Evolutionary conservation across 1,140 invertebrate genomes (phyloP).

Genomic region (Bombus cullumanus): DNA sequence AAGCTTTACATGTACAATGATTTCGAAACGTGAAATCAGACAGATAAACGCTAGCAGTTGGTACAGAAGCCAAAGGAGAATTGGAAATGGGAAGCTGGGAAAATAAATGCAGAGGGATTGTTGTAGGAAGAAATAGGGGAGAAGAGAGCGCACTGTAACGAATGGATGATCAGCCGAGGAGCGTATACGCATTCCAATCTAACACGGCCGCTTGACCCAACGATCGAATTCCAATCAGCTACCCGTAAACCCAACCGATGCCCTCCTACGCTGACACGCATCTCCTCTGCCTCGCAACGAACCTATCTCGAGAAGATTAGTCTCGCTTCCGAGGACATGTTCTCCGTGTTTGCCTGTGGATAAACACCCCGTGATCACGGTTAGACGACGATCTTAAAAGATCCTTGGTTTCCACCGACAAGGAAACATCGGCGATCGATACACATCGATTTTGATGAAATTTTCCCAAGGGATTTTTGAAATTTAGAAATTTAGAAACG

Average conservation of each 20-base stretch:
- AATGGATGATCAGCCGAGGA: conserved; percentile 56
- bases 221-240: conserved; percentile 75
- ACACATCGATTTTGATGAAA: neutral
- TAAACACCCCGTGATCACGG: conserved; percentile 17
- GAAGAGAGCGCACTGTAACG: conserved; percentile 38
- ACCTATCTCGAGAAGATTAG: conserved; percentile 61
- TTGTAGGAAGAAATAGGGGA: neutral
- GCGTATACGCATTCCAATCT: conserved; percentile 68
- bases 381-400: neutral
- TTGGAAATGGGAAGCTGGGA: neutral
- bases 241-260: conserved; percentile 47
- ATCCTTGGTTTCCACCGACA: neutral
- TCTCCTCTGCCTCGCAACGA: neutral
- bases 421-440: neutral
- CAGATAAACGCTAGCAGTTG: too few relatives aligned
- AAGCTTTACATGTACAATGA: too few relatives aligned
- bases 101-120: neutral
- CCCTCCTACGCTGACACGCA: conserved; percentile 20
- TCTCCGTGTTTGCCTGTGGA: conserved; percentile 17
- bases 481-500: neutral
- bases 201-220: conserved; percentile 67
- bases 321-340: conserved; percentile 27
- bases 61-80: neutral
- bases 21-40: neutral
- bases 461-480: neutral